These are phyloP conservation scores for Lonchura striata DNA, from an alignment of 2,113 vertebrate species.

Conservation along the genomic window DNA sequence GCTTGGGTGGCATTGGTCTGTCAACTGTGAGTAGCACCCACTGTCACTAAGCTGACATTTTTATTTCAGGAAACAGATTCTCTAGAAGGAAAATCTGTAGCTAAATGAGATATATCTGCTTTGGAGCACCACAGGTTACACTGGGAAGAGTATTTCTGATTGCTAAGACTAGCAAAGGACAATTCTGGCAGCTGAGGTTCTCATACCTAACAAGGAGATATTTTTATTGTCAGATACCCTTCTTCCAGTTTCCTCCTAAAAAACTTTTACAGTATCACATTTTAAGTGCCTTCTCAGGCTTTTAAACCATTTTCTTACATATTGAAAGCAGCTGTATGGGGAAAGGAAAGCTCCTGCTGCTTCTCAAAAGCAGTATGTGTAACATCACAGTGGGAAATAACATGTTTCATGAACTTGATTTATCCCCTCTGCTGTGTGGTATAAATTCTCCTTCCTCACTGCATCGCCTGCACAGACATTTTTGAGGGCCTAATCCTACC, in stretches of 20 bases:
- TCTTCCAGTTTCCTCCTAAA: neutral
- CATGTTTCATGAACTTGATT: conserved; percentile 57
- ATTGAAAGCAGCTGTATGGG: conserved; percentile 2
- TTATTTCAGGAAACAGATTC: neutral
- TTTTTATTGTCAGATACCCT: neutral
- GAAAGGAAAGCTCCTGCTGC: conserved; percentile 52
- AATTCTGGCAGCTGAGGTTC: neutral
- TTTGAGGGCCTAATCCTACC: neutral
- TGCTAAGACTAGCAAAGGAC: neutral
- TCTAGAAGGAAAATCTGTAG: neutral
- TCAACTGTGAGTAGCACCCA: accelerated
- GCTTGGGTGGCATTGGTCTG: neutral
- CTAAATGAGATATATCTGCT: neutral
- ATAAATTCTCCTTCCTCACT: neutral
- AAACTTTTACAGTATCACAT: neutral
- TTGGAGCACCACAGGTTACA: neutral
- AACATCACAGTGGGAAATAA: conserved; percentile 61
- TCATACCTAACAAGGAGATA: neutral
- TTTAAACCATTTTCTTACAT: conserved; percentile 26
- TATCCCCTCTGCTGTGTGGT: conserved; percentile 21
- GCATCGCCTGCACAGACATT: neutral
- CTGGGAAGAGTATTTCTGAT: neutral
- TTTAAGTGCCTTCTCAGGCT: neutral
- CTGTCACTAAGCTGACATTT: neutral
- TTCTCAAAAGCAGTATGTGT: conserved; percentile 35